Conservation (phyloP, 2,888 invertebrate species). For the Tenodera sinensis region DNA sequence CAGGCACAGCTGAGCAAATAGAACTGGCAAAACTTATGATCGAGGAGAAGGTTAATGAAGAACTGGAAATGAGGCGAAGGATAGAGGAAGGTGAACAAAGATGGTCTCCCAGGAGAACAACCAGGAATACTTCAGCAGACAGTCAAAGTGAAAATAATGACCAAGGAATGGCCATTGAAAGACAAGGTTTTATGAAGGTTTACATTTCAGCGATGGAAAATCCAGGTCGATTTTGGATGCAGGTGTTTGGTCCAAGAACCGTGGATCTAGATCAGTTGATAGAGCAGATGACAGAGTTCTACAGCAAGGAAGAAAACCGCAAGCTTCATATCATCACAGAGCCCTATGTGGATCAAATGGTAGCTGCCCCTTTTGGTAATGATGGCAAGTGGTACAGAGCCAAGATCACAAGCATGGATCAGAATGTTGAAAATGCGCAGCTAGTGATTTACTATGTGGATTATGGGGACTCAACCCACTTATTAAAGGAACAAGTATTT, state of each 20-base stretch:
- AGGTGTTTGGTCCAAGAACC: slow-evolving; percentile 59
- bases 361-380: slow-evolving; percentile 75
- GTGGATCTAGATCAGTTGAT: slow-evolving; percentile 75
- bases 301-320: slow-evolving; percentile 60
- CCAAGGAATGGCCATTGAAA: slow-evolving; percentile 28
- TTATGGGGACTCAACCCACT: slow-evolving; percentile 78
- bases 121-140: neutral
- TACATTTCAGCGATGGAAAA: slow-evolving; percentile 82
- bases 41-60: slow-evolving; percentile 60
- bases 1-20: slow-evolving; percentile 73
- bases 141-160: neutral
- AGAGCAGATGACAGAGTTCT: slow-evolving; percentile 78
- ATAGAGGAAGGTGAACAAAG: slow-evolving; percentile 48
- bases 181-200: slow-evolving; percentile 69
- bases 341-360: slow-evolving; percentile 64
- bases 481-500: slow-evolving; percentile 62
- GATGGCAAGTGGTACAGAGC: slow-evolving; percentile 81
- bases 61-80: slow-evolving; percentile 45
- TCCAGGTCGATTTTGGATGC: slow-evolving; percentile 79
- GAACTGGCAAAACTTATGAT: slow-evolving; percentile 67
- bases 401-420: slow-evolving; percentile 62
- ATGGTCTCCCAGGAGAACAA: slow-evolving; percentile 47
- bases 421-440: slow-evolving; percentile 59
- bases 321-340: slow-evolving; percentile 51
- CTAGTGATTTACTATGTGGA: slow-evolving; percentile 79